Base-by-base conservation (phyloP, 2,888 invertebrate species). In the Lasioglossum zephyrum region DNA sequence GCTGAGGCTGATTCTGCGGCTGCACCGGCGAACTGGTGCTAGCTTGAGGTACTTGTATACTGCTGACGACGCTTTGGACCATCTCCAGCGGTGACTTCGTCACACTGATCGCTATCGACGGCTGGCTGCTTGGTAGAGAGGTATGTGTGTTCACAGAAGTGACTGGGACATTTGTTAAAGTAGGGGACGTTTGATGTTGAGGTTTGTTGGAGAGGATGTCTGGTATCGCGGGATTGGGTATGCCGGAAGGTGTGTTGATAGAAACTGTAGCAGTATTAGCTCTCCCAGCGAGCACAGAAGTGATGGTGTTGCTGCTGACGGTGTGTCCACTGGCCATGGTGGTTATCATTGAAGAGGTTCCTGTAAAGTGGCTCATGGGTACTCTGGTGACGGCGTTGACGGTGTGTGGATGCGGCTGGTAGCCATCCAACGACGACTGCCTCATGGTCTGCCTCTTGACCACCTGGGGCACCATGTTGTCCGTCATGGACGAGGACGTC, bases 231-330 rank as follows among this genome's bases (percentile, higher is more conserved):
- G 95, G 92, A 80, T 95, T 95, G 3, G 95, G 93, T 74, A 95
- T 92, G 93, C 96, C 79, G 92, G 96, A 94, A 16, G 97, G 96
- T 47, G 96, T 96, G 90, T 97, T 97, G 44, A 97, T 96, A 0
- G 97, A 97, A 0, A 98, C 97, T 0, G 98, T 97, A 0, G 97
- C 97, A 0, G 97, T 98, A 90, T 97, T 97, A 0, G 97, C 96
- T 93, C 97, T 96, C 4, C 97, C 97, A 3, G 97, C 97, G 85
- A 97, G 94, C 2, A 98, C 98, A 0, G 97, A 97, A 0, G 98
- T 98, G 36, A 98, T 97, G 0, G 98, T 98, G 93, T 98, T 98
- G 89, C 98, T 96, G 57, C 97, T 97, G 4, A 97, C 97, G 0
- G 97, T 97, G 93, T 97, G 97, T 13, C 97, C 97, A 92, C 97